Evolutionary conservation across 2,113 vertebrate species (phyloP).

Genomic region (Tylochromis polylepis): DNA sequence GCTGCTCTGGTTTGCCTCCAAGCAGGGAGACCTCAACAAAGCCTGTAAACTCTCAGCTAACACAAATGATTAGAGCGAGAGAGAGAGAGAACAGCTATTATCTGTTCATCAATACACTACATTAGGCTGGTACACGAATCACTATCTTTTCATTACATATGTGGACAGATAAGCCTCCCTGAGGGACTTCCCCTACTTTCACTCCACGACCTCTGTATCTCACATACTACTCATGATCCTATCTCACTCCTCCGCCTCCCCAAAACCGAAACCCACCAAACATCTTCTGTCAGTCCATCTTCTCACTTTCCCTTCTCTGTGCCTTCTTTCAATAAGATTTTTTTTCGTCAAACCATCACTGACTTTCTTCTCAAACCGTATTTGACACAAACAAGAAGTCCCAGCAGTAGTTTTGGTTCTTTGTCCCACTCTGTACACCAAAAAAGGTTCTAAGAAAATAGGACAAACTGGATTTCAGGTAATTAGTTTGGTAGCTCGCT

Average conservation of each 20-base stretch:
- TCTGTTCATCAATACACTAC: slow-evolving; percentile 55
- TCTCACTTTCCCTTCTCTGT: background rate
- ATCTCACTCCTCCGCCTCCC: background rate
- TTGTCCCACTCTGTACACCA: background rate
- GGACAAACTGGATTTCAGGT: background rate
- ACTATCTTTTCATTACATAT: slow-evolving; percentile 66
- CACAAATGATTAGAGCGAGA: slow-evolving; percentile 26
- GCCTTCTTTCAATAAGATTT: background rate
- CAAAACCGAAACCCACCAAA: slow-evolving; percentile 5
- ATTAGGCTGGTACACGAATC: slow-evolving; percentile 54
- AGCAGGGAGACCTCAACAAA: slow-evolving; percentile 44
- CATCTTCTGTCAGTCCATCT: background rate
- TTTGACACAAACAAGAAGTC: background rate
- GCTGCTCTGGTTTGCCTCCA: slow-evolving; percentile 30
- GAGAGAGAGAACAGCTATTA: slow-evolving; percentile 9
- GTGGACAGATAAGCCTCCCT: slow-evolving; percentile 63
- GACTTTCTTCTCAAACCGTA: background rate
- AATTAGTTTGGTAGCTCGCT: background rate
- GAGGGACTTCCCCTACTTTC: slow-evolving; percentile 41
- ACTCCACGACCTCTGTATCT: slow-evolving; percentile 8
- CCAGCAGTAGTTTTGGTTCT: background rate
- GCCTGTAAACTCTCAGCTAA: slow-evolving; percentile 29
- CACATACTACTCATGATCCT: background rate
- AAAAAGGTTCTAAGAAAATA: background rate
- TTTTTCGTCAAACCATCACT: background rate